A percentile compares a stretch with the other conserved stretches of the same genome.
Conservation (phyloP, 2,797 vertebrate genomes). For the Halcyon badia region DNA sequence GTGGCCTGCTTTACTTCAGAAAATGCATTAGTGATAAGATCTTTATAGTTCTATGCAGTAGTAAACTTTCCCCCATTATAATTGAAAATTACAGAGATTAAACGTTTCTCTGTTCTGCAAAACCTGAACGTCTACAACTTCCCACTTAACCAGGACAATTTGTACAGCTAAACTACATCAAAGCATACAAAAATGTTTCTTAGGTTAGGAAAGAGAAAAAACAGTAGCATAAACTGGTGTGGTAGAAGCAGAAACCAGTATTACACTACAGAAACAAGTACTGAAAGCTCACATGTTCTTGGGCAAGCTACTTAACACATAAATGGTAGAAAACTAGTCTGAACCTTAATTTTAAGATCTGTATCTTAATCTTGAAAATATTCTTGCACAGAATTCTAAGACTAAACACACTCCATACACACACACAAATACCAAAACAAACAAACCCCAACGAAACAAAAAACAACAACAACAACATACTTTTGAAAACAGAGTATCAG, state of each 20-base stretch:
- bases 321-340: neutral
- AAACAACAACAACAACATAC: no score
- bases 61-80: neutral
- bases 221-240: accelerated
- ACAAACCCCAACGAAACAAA: neutral
- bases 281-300: neutral
- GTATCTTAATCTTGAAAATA: neutral
- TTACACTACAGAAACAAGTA: neutral
- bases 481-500: neutral
- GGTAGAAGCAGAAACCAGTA: neutral
- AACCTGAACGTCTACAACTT: neutral
- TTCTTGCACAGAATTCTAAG: neutral
- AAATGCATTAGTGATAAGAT: neutral
- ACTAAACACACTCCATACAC: neutral
- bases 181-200: accelerated
- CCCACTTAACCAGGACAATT: neutral
- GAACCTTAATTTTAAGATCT: neutral
- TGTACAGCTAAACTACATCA: neutral
- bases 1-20: neutral
- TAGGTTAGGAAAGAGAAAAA: neutral
- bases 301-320: neutral
- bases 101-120: neutral
- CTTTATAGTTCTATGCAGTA: neutral
- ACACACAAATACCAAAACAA: no score
- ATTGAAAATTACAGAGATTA: neutral